phyloP scores from a whole-genome alignment of 1,140 invertebrate genomes.

The Bathynomus jamesi region DNA sequence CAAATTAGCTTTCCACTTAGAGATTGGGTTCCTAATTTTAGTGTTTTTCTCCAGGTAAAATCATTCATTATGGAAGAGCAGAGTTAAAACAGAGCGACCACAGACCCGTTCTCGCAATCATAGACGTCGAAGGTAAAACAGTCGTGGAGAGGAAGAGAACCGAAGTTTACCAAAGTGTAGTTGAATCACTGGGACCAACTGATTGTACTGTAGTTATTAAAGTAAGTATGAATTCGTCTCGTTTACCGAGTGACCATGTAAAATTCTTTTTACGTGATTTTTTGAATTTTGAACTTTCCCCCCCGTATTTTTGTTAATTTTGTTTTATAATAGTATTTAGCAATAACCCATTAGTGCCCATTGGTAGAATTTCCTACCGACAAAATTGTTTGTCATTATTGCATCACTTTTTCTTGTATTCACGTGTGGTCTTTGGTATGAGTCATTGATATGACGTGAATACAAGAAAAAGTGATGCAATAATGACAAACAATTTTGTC shows the following conservation, averaged over 20 bases:
- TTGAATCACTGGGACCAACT: constrained; percentile 79
- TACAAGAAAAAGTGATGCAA: too few relatives aligned
- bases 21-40: too few relatives aligned
- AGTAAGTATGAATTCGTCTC: constrained; percentile 39
- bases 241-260: not conserved
- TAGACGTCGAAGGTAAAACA: constrained; percentile 76
- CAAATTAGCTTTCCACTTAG: constrained; percentile 6
- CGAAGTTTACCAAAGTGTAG: constrained; percentile 71
- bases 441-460: too few relatives aligned
- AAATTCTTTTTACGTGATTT: not conserved
- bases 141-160: constrained; percentile 65
- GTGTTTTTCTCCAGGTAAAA: too few relatives aligned
- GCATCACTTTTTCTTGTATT: too few relatives aligned
- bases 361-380: too few relatives aligned
- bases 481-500: too few relatives aligned
- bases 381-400: too few relatives aligned
- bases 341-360: too few relatives aligned
- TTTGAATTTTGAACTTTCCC: constrained; percentile 7
- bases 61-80: constrained; percentile 81
- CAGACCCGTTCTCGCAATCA: constrained; percentile 79
- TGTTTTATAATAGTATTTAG: constrained; percentile 16
- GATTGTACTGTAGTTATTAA: constrained; percentile 87
- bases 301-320: constrained; percentile 14
- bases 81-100: constrained; percentile 98
- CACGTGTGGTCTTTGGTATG: too few relatives aligned